Evolutionary conservation across 2,888 invertebrate genomes (phyloP), one percentile per base, ranked within the genome.

Genomic region (Tillus elongatus): DNA sequence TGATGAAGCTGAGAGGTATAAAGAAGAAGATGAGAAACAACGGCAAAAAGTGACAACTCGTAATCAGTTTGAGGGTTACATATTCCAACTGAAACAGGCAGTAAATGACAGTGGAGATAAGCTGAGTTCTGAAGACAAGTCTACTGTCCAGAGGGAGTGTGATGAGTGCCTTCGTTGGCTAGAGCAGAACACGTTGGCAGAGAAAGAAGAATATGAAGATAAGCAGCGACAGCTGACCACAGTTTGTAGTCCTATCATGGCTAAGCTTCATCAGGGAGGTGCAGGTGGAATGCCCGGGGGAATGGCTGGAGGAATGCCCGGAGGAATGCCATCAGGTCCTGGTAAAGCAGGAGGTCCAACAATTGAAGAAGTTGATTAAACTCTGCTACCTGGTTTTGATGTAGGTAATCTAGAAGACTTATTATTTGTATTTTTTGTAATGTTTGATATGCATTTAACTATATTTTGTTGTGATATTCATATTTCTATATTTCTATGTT

Each of bases 241-340:
- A 11, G 74, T 80, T 12, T 87, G 86, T 56, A 75, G 77, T 34
- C 85, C 89, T 0, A 71, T 85, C 28, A 89, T 91, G 79, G 74
- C 83, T 58, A 88, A 87, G 56, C 64, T 89, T n/a, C 86, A 87
- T 49, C 81, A 79, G 33, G 70, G 71, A 0, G 65, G 6, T 67
- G 67, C 3, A 53, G n/a, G n/a, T n/a, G n/a, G n/a, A n/a, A n/a
- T n/a, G n/a, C n/a, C n/a, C n/a, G n/a, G n/a, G n/a, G 66, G 30
- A 47, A 53, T 36, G 56, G 58, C n/a, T n/a, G n/a, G n/a, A n/a
- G n/a, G n/a, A n/a, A n/a, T n/a, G n/a, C n/a, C n/a, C n/a, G n/a
- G n/a, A n/a, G n/a, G n/a, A n/a, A n/a, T n/a, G n/a, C n/a, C n/a
- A n/a, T n/a, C n/a, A n/a, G n/a, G n/a, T n/a, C n/a, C n/a, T n/a